Conservation (phyloP, 2,113 vertebrate genomes). For the Aptenodytes patagonicus region DNA sequence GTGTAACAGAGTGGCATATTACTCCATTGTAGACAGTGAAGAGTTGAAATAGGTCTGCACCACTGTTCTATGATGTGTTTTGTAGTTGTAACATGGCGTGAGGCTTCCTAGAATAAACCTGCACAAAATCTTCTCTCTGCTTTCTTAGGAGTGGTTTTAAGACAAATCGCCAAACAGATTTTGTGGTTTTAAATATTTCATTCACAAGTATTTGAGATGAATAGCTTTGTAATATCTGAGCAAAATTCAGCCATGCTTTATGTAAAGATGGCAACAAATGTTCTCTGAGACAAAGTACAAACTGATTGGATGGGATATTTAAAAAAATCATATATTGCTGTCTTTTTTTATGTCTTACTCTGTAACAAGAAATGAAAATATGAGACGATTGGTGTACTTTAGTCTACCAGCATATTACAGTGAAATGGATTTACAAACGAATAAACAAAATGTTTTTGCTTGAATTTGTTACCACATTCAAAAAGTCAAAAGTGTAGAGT, state of each 20-base stretch:
- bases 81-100: rapidly evolving
- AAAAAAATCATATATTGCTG: neutral
- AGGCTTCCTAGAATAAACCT: neutral
- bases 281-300: neutral
- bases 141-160: neutral
- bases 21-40: rapidly evolving
- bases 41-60: neutral
- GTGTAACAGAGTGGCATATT: rapidly evolving
- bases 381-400: neutral
- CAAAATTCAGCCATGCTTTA: neutral
- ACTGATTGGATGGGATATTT: neutral
- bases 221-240: neutral
- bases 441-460: neutral
- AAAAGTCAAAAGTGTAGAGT: neutral
- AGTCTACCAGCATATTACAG: neutral
- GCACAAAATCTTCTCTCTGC: neutral
- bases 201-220: neutral
- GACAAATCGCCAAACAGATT: neutral
- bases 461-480: neutral
- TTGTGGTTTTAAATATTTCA: neutral
- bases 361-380: neutral
- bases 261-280: neutral
- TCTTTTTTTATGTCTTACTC: neutral
- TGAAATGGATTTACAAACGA: neutral
- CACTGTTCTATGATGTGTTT: neutral